Base-by-base conservation (phyloP, 2,888 invertebrate species). In the Caenorhabditis virilis region DNA sequence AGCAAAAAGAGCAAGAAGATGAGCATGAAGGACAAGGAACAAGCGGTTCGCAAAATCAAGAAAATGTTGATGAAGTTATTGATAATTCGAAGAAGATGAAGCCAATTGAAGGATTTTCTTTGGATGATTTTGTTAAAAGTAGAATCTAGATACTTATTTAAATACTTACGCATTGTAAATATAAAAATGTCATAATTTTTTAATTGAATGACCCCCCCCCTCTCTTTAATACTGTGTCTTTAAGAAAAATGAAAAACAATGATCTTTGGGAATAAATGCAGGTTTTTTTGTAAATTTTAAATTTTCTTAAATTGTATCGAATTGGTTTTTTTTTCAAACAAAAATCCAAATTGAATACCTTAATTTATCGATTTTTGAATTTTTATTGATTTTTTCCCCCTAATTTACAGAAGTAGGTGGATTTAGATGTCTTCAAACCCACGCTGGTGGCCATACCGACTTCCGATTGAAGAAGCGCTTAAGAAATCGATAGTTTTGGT, bases 371-470 rank as follows among this genome's bases (percentile, higher is more conserved):
- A n/a, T n/a, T n/a, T n/a, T n/a, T n/a, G n/a, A n/a, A n/a, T n/a
- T n/a, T n/a, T n/a, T n/a, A n/a, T n/a, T n/a, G n/a, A n/a, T n/a
- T n/a, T n/a, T n/a, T n/a, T n/a, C n/a, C n/a, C n/a, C n/a, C n/a
- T n/a, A n/a, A n/a, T n/a, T n/a, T n/a, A n/a, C n/a, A n/a, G n/a
- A n/a, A n/a, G n/a, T n/a, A n/a, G n/a, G n/a, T n/a, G n/a, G n/a
- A n/a, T n/a, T n/a, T 45, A 39, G 15, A 66, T 72, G 72, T 68
- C 69, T 13, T 51, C 63, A 15, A 75, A 75, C 53, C 75, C 75
- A 6, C 52, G 55, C 42, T 75, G 75, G 75, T 75, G 75, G 75
- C 75, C 75, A 15, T 75, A 75, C 39, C 65, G 73, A 48, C 47
- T 75, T 3, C 72, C 75, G 2, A 71, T 73, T 20, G 75, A 75